Conservation (phyloP, 2,888 invertebrate genomes). For the Conops quadrifasciatus region DNA sequence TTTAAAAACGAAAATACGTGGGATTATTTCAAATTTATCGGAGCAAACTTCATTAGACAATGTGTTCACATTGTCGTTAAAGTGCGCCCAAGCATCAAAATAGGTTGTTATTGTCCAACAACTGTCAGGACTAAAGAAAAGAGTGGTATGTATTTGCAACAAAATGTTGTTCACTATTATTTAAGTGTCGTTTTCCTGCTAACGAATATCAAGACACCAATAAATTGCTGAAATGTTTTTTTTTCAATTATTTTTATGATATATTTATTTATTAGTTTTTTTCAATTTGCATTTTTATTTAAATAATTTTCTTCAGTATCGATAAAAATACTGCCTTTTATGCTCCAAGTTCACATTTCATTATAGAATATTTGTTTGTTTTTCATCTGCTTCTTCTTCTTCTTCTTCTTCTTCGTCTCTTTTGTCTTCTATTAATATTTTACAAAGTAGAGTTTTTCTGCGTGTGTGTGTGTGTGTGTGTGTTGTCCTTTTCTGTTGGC, state of each 20-base stretch:
- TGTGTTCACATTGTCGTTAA: too few species aligned
- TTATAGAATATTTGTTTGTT: slow-evolving; percentile 48
- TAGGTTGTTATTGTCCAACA: too few species aligned
- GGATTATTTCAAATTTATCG: too few species aligned
- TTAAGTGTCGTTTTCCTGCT: too few species aligned
- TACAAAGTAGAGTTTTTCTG: slow-evolving; percentile 28
- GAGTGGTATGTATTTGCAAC: too few species aligned
- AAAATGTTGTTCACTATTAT: too few species aligned
- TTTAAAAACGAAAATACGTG: too few species aligned
- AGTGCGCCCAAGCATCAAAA: too few species aligned
- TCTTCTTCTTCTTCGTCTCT: too few species aligned
- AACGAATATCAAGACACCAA: background rate
- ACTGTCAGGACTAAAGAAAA: too few species aligned
- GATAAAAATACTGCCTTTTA: slow-evolving; percentile 64
- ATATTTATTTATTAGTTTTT: slow-evolving; percentile 39
- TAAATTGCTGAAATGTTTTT: background rate
- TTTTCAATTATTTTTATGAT: slow-evolving; percentile 40
- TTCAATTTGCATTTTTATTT: slow-evolving; percentile 42
- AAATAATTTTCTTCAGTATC: slow-evolving; percentile 51
- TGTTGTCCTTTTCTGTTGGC: slow-evolving; percentile 18
- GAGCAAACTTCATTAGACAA: too few species aligned
- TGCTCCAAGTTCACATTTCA: slow-evolving; percentile 65
- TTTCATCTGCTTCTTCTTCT: background rate
- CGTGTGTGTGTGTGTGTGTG: slow-evolving; percentile 8
- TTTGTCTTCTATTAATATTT: slow-evolving; percentile 20